Base-by-base conservation (phyloP, 2,888 invertebrate genomes). In the Yponomeuta plumbellus region DNA sequence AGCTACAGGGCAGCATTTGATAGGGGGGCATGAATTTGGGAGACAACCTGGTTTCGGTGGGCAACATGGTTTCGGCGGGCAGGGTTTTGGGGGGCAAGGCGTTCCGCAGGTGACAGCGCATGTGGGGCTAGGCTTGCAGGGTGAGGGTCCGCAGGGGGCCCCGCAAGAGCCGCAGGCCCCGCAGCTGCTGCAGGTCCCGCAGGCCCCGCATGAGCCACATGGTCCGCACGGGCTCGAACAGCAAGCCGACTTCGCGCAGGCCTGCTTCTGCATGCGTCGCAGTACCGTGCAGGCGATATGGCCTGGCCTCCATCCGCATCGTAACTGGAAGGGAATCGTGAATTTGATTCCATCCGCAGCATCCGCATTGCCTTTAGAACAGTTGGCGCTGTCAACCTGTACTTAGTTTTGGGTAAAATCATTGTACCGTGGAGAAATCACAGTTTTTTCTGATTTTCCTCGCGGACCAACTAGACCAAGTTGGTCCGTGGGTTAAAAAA, bases 281-380 rank as follows among this genome's bases (percentile, higher is more conserved):
- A 91, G 81, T 23, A 90, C 90, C 4, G 85, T 77, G 70, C 89
- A 89, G 22, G 86, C 83, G 66, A 91, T 88, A 73, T 90, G 90
- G n/a, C 90, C 90, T 6, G 90, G 90, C 10, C 90, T 86, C 90
- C 90, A 91, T 44, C 90, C 90, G 72, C 90, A 91, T 68, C 87
- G 79, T 65, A 88, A 74, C 90, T 90, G 76, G 17, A 77, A 75
- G 66, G 52, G 68, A 11, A 59, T 13, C 1, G n/a, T 57, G 21
- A 21, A 10, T 57, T n/a, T 57, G 56, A 57, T 57, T 57, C 57
- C 10, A 0, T 3, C 34, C 34, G 34, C 34, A 34, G 34, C 8
- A 8, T 34, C 34, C 5, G 34, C 8, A 8, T 34, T 34, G 5
- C 34, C 34, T 10, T 34, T 34, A 6, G 26, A 26, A 26, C 26